Conservation (phyloP, 2,113 vertebrate species). For the Steatornis caripensis region DNA sequence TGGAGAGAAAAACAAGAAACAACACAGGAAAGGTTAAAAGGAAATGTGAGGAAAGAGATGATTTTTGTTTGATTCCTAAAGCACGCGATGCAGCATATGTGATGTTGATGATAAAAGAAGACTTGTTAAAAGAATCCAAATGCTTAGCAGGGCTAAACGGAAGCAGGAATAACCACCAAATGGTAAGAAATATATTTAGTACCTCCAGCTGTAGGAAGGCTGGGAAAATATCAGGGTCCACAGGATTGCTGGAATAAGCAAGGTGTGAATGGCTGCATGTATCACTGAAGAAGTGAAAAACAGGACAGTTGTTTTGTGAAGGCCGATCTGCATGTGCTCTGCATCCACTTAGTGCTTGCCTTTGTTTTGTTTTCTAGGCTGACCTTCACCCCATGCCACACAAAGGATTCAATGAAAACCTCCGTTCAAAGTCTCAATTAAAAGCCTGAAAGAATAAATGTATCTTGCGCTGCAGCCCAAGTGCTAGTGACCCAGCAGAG, state of each 20-base stretch:
- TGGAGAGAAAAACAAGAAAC: neutral
- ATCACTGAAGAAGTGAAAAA: neutral
- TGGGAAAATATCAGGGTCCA: neutral
- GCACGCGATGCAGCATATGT: neutral
- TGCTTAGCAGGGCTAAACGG: neutral
- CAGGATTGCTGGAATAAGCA: neutral
- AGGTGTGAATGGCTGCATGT: neutral
- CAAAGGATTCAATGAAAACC: neutral
- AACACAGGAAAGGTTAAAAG: neutral
- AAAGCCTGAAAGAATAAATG: neutral
- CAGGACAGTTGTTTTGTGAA: neutral
- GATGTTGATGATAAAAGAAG: neutral
- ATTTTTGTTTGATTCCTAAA: constrained; percentile 2
- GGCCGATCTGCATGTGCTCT: neutral
- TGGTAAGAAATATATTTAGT: neutral
- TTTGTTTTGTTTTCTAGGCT: constrained; percentile 22
- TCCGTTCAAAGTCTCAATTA: neutral
- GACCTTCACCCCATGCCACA: neutral
- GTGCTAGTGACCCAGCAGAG: neutral
- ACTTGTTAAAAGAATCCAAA: constrained; percentile 11
- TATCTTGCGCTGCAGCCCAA: neutral
- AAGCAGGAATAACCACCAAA: constrained; percentile 20
- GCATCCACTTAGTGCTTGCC: neutral
- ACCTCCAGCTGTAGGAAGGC: constrained; percentile 6
- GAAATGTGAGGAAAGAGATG: neutral